A percentile compares a stretch with the other conserved stretches of the same genome.
phyloP scores from a whole-genome alignment of 2,797 vertebrate genomes.

The Merluccius polli region DNA sequence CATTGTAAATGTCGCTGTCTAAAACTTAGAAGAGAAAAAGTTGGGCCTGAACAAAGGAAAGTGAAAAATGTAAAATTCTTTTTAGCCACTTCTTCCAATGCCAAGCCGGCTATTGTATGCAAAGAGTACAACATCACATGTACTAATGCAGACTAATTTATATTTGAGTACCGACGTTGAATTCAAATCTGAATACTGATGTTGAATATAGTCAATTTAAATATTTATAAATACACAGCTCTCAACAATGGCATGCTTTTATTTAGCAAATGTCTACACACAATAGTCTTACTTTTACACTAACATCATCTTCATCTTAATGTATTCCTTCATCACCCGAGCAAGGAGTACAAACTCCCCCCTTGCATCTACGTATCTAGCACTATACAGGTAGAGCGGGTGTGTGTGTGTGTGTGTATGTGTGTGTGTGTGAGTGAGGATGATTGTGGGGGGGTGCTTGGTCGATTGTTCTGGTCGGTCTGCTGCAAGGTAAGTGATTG shows the following conservation, averaged over 20 bases:
- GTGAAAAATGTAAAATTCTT: no score
- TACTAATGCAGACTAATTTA: not conserved
- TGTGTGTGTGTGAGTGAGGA: no score
- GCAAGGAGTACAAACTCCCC: no score
- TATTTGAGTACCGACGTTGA: not conserved
- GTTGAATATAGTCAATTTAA: not conserved
- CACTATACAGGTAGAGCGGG: not conserved
- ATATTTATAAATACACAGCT: not conserved
- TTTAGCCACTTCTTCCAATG: not conserved
- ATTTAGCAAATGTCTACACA: not conserved
- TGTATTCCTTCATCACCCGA: no score
- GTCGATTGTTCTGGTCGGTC: not conserved
- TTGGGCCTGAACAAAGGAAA: no score
- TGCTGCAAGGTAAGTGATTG: not conserved
- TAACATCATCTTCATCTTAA: no score
- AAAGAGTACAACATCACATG: not conserved
- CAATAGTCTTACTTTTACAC: not conserved
- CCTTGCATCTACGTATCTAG: not conserved
- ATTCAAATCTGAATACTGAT: not conserved
- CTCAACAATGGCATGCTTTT: no score
- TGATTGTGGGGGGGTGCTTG: not conserved
- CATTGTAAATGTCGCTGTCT: no score
- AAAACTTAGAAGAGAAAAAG: no score
- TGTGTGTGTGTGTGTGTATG: not conserved
- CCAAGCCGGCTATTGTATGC: not conserved